Evolutionary conservation across 1,140 invertebrate genomes (phyloP), one percentile per base, ranked within the genome.

Genomic region (Calliphora vicina): DNA sequence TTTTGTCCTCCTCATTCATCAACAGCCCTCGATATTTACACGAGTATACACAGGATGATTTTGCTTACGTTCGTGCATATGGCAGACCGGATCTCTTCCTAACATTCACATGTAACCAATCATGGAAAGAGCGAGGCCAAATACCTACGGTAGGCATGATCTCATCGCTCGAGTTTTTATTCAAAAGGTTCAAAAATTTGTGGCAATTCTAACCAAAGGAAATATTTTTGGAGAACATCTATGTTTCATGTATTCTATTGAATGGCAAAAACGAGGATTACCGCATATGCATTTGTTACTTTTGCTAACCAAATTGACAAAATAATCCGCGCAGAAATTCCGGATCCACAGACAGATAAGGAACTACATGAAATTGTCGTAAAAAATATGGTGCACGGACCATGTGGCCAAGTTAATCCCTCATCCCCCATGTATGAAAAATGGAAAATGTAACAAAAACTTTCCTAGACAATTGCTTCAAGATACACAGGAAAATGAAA

Each of bases 311-410:
- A 89, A 80, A 89, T 92, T 82, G 91, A 93, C 87, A 80, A 86
- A 15, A 86, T 92, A 20, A 91, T 93, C 84, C 91, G 84, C 78
- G 92, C 91, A 42, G 92, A 93, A 88, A 90, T 93, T 82, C 91
- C 92, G 1, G 80, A 80, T 45, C n/a, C 42, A 4, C n/a, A 45
- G 25, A 43, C 13, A 81, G 88, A 93, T 87, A 88, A 88, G 50
- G 80, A 84, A 80, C 85, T 92, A 29, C 85, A 88, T 87, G 85
- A 85, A 35, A 84, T 80, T 50, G 23, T 80, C 15, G 90, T 73
- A 5, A 91, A 86, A 81, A 82, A 90, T 84, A 93, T 93, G 92
- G 90, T 92, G 84, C 91, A 93, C 87, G 91, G 91, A 57, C 91
- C 90, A 8, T 76, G 23, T 50, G 71, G 82, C 91, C 1, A n/a